These are phyloP conservation scores for Pogonus chalceus DNA, from an alignment of 1,140 invertebrate species.

Conservation along the genomic window DNA sequence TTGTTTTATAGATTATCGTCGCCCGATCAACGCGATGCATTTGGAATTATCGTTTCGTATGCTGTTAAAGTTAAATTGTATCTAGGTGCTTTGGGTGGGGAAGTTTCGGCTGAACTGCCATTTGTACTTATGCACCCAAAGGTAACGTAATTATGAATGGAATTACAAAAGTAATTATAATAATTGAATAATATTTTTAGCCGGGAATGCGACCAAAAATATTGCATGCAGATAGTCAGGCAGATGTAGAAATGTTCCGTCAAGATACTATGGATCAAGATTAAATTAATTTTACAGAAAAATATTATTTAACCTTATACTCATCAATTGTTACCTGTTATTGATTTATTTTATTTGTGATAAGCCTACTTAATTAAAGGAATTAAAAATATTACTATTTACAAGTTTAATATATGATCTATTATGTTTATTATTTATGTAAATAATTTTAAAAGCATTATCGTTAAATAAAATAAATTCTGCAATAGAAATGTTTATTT, in stretches of 20 bases:
- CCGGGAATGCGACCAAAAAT: constrained; percentile 42
- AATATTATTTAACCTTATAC: not conserved
- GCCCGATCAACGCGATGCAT: constrained; percentile 72
- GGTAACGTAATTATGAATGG: constrained; percentile 30
- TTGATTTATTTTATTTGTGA: not conserved
- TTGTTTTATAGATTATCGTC: constrained; percentile 54
- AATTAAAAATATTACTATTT: not conserved
- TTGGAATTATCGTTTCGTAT: constrained; percentile 85
- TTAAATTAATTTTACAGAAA: constrained; percentile 30
- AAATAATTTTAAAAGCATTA: too few relatives aligned
- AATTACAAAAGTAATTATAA: not conserved
- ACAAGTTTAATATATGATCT: not conserved
- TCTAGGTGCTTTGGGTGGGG: constrained; percentile 85
- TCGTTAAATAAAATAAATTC: not conserved
- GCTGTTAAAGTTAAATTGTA: constrained; percentile 92
- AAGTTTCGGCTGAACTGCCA: constrained; percentile 88
- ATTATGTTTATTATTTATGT: not conserved
- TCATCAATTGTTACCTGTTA: not conserved
- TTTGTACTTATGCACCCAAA: constrained; percentile 97
- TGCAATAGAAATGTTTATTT: constrained; percentile 7
- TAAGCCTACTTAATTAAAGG: not conserved
- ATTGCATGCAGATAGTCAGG: constrained; percentile 50
- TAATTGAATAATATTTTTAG: constrained; percentile 32
- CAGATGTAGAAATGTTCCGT: constrained; percentile 50
- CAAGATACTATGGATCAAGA: constrained; percentile 50